Evolutionary conservation across 2,113 vertebrate genomes (phyloP).

Genomic region (Oriolus oriolus): DNA sequence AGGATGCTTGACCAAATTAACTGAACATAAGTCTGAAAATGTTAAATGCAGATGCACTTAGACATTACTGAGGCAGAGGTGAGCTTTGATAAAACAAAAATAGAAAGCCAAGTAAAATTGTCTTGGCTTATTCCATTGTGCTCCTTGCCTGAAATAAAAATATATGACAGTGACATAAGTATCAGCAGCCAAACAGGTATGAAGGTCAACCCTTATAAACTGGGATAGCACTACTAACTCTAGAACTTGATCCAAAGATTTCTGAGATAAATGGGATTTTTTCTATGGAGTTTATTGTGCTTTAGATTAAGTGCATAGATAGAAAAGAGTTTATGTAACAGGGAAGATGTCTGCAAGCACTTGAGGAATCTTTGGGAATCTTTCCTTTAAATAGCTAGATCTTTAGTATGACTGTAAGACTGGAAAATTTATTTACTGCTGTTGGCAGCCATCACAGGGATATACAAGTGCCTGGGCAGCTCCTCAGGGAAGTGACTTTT

Average conservation of each 20-base stretch:
- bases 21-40: neutral
- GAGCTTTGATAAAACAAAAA: neutral
- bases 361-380: neutral
- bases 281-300: neutral
- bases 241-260: neutral
- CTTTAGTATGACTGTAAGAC: neutral
- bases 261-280: neutral
- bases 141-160: slow-evolving; percentile 9
- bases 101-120: neutral
- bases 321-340: neutral
- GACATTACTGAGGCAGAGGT: neutral
- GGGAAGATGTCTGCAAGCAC: neutral
- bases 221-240: neutral
- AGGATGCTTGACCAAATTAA: neutral
- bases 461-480: neutral
- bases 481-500: neutral
- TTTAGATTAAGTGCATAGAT: neutral
- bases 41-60: neutral
- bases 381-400: neutral
- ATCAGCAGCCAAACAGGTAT: neutral
- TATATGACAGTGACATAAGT: neutral
- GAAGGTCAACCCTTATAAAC: neutral
- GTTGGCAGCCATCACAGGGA: neutral
- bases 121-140: neutral
- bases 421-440: neutral